Evolutionary conservation across 2,113 vertebrate species (phyloP).

Genomic region (Tamias sibiricus): DNA sequence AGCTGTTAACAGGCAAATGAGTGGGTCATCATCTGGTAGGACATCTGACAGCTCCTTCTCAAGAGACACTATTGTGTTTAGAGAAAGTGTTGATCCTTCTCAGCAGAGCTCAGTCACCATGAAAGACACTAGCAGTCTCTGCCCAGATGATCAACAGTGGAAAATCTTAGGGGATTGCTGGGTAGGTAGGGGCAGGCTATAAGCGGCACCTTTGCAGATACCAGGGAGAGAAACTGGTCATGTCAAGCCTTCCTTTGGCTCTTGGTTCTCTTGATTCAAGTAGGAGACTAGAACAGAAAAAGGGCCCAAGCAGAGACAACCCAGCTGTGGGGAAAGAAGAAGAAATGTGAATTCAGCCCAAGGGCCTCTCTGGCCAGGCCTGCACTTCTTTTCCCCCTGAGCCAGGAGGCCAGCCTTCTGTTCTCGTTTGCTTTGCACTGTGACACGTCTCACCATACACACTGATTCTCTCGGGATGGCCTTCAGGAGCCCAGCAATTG

Average conservation of each 20-base stretch:
- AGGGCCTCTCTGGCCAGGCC: not conserved
- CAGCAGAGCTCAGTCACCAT: not conserved
- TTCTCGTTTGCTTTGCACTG: not conserved
- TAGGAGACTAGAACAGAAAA: not conserved
- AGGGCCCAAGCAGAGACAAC: not conserved
- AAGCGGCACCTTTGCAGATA: not conserved
- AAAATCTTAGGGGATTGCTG: not conserved
- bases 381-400: not conserved
- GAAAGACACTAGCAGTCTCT: not conserved
- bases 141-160: not conserved
- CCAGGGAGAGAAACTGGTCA: not conserved
- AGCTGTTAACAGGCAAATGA: not conserved
- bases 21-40: not conserved
- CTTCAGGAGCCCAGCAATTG: not conserved
- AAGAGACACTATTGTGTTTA: not conserved
- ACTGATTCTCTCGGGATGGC: too few species aligned
- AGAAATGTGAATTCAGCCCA: too few species aligned
- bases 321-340: not conserved
- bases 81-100: not conserved
- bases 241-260: not conserved
- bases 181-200: not conserved
- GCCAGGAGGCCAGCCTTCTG: not conserved
- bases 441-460: too few species aligned
- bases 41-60: constrained; percentile 16
- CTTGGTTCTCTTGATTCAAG: not conserved